Conservation (phyloP, 2,113 vertebrate species). For the Nycticebus coucang region DNA sequence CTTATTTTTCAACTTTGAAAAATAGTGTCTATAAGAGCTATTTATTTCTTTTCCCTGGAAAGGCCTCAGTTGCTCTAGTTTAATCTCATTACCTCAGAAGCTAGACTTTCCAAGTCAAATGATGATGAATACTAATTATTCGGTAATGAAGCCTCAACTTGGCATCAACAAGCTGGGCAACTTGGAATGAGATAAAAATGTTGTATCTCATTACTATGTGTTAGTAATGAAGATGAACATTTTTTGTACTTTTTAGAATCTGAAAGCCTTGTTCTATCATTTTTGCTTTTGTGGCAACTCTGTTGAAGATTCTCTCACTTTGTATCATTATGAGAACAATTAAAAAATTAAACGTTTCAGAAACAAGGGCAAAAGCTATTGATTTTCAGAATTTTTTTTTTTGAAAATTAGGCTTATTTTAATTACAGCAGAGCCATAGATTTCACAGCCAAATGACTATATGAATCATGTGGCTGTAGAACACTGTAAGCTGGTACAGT, state of each 20-base stretch:
- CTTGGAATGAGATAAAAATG: neutral
- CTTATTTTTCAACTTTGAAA: slow-evolving; percentile 45
- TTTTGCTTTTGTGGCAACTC: slow-evolving; percentile 13
- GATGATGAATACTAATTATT: slow-evolving; percentile 57
- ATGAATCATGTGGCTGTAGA: neutral
- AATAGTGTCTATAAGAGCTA: slow-evolving; percentile 16
- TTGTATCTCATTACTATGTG: neutral
- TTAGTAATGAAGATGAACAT: neutral
- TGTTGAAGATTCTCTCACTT: neutral
- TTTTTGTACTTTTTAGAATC: neutral
- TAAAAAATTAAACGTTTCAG: neutral
- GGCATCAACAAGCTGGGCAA: neutral
- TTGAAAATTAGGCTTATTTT: neutral
- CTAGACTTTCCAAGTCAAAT: slow-evolving; percentile 51
- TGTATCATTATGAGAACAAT: neutral
- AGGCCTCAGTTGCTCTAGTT: slow-evolving; percentile 41
- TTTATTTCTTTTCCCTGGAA: slow-evolving; percentile 40
- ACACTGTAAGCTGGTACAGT: neutral
- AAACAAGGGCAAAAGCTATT: neutral
- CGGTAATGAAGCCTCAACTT: slow-evolving; percentile 35
- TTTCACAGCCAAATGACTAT: neutral
- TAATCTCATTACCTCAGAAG: slow-evolving; percentile 48
- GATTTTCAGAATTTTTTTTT: neutral
- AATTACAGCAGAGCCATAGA: neutral
- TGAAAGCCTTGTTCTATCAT: neutral